These are phyloP conservation scores for Salarias fasciatus DNA, from an alignment of 2,797 vertebrate species.

Conservation along the genomic window DNA sequence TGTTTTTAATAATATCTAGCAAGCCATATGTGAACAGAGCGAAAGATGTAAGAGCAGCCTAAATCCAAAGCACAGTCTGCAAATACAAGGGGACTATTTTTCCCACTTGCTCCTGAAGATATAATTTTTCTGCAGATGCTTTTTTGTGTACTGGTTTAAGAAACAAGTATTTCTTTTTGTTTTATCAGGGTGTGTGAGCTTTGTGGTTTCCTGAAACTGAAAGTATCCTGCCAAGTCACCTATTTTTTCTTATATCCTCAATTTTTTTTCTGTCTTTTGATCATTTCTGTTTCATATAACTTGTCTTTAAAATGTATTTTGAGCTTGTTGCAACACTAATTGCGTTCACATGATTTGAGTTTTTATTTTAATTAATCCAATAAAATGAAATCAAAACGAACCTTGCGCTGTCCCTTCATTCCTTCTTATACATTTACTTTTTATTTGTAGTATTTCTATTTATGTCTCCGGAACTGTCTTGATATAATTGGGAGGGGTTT, in stretches of 20 bases:
- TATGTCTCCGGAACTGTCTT: background rate
- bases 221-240: conserved; percentile 26
- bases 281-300: conserved; percentile 35
- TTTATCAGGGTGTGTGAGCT: background rate
- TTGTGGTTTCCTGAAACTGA: conserved; percentile 44
- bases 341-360: background rate
- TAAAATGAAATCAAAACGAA: conserved; percentile 47
- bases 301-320: conserved; percentile 18
- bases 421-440: background rate
- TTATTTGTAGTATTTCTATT: background rate
- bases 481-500: too few relatives aligned
- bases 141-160: conserved; percentile 58
- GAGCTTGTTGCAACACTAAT: conserved; percentile 15
- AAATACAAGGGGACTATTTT: conserved; percentile 68
- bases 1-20: conserved; percentile 73
- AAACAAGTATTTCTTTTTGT: conserved; percentile 33
- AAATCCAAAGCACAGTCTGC: conserved; percentile 77
- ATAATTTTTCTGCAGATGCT: conserved; percentile 63
- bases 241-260: conserved; percentile 27
- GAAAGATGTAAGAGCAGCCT: conserved; percentile 68
- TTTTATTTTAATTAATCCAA: conserved; percentile 49
- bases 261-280: conserved; percentile 14
- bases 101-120: conserved; percentile 63
- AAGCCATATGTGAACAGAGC: conserved; percentile 79
- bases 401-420: conserved; percentile 27